Evolutionary conservation across 2,888 invertebrate genomes (phyloP).

Genomic region (Dicroscelio sp.): DNA sequence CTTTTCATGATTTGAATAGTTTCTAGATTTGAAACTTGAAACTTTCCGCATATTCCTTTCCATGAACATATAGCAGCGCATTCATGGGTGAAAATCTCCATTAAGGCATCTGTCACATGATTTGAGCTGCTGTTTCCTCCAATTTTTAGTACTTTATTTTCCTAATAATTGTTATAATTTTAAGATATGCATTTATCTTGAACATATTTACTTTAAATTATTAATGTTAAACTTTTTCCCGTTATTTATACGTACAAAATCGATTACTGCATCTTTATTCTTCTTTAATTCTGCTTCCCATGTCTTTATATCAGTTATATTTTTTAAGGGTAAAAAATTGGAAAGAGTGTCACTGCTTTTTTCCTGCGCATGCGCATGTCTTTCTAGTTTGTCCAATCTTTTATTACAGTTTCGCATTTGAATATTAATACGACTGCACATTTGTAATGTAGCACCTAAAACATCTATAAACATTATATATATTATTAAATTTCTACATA

Average conservation of each 20-base stretch:
- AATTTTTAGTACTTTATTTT: slow-evolving; percentile 28
- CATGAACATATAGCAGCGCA: slow-evolving; percentile 39
- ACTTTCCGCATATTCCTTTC: background rate
- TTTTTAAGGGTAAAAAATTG: slow-evolving; percentile 35
- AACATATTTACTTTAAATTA: no score
- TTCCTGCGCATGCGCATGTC: background rate
- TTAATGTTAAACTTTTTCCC: background rate
- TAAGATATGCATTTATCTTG: background rate
- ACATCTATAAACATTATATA: slow-evolving; percentile 5
- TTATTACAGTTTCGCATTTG: slow-evolving; percentile 17
- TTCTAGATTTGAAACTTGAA: no score
- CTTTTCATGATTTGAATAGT: background rate
- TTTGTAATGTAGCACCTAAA: slow-evolving; percentile 25
- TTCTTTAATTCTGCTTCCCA: slow-evolving; percentile 39
- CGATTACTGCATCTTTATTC: slow-evolving; percentile 9
- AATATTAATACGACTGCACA: slow-evolving; percentile 29
- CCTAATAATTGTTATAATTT: background rate
- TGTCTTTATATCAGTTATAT: background rate
- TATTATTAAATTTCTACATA: background rate
- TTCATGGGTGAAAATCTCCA: slow-evolving; percentile 14
- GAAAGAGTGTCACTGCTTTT: slow-evolving; percentile 23
- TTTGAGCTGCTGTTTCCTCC: background rate
- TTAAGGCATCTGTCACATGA: slow-evolving; percentile 7
- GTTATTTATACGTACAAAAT: slow-evolving; percentile 36
- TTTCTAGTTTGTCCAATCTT: slow-evolving; percentile 38